Evolutionary conservation across 1,140 invertebrate genomes (phyloP).

Genomic region (Sycobia sp.): DNA sequence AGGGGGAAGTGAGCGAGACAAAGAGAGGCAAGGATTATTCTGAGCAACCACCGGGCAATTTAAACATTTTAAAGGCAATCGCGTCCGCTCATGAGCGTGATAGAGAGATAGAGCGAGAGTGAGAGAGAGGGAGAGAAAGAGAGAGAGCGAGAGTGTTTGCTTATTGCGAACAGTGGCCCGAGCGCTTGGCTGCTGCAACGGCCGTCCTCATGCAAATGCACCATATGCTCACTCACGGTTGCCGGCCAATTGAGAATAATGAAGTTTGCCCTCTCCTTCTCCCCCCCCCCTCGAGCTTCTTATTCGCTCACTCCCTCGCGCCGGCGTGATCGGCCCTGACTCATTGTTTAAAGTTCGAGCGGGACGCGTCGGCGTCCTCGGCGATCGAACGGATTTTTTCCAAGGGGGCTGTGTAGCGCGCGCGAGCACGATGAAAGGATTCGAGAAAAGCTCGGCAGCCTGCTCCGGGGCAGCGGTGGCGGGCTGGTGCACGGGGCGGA

Average conservation of each 20-base stretch:
- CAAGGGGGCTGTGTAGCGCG: conserved; percentile 10
- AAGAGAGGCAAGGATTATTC: conserved; percentile 18
- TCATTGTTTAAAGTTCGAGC: background rate
- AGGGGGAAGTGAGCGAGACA: background rate
- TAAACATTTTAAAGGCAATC: conserved; percentile 29
- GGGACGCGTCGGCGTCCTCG: background rate
- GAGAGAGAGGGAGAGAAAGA: too few species aligned
- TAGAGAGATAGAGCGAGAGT: too few species aligned
- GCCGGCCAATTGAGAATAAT: conserved; percentile 35
- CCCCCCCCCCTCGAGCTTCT: too few species aligned
- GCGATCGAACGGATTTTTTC: conserved; percentile 30
- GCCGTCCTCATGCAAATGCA: conserved; percentile 22
- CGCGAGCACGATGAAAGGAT: conserved; percentile 3
- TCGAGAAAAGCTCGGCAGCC: conserved; percentile 25
- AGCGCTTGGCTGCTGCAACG: background rate
- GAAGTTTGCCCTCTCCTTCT: conserved; percentile 12
- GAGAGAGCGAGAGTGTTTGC: too few species aligned
- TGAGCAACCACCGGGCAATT: conserved; percentile 24
- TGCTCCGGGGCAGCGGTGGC: background rate
- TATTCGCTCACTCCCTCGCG: background rate
- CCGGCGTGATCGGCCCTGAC: background rate
- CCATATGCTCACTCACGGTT: conserved; percentile 29
- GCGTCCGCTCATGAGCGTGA: too few species aligned
- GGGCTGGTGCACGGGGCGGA: background rate
- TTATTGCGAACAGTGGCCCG: background rate